Percentiles rank a stretch among this genome's conserved stretches.
Evolutionary conservation across 2,113 vertebrate genomes (phyloP).

Genomic region (Motacilla tschutschensis): DNA sequence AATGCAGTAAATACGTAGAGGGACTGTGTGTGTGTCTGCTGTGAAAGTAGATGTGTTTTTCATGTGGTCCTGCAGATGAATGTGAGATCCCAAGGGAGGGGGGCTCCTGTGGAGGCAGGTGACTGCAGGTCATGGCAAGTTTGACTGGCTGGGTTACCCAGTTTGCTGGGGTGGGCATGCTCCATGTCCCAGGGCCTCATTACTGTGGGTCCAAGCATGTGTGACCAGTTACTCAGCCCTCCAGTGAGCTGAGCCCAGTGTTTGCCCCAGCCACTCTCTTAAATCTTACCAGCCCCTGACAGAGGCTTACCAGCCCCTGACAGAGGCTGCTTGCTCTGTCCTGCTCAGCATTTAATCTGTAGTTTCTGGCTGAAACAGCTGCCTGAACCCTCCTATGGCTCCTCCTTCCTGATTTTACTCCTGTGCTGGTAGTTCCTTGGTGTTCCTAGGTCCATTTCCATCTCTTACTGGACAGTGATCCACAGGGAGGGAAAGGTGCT

Average conservation of each 20-base stretch:
- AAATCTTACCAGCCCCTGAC: background rate
- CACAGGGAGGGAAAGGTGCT: background rate
- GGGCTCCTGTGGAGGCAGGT: background rate
- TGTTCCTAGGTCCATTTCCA: background rate
- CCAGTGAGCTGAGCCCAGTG: background rate
- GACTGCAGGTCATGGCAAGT: background rate
- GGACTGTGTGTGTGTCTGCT: background rate
- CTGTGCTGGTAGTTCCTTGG: background rate
- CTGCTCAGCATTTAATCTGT: background rate
- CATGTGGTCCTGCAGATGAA: rapidly evolving
- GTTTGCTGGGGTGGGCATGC: background rate
- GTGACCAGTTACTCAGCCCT: background rate
- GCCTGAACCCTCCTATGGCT: background rate
- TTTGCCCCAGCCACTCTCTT: background rate
- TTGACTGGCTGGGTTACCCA: background rate
- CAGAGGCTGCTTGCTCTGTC: background rate
- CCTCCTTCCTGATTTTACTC: background rate
- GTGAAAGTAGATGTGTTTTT: background rate
- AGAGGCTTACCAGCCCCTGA: background rate
- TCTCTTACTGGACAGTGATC: rapidly evolving
- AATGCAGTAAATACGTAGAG: background rate
- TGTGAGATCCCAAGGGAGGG: background rate
- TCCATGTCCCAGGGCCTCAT: rapidly evolving
- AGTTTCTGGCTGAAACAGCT: background rate
- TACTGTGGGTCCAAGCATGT: rapidly evolving